phyloP scores from a whole-genome alignment of 2,888 invertebrate species.

The Lasius platythorax region DNA sequence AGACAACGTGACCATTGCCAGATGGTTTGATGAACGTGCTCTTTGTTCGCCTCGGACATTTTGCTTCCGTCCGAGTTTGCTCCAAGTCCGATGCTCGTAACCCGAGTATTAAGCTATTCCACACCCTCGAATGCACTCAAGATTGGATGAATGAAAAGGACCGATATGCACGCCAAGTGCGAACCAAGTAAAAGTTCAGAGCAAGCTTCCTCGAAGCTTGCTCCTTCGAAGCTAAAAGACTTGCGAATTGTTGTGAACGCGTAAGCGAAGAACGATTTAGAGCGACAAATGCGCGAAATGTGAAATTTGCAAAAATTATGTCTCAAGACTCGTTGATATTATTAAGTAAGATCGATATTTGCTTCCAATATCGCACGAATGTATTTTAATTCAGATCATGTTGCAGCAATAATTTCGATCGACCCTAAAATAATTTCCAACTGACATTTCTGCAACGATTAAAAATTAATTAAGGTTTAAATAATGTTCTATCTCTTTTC shows the following conservation, averaged over 20 bases:
- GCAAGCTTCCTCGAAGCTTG: neutral
- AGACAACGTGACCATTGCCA: slow-evolving; percentile 48
- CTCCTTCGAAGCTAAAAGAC: neutral
- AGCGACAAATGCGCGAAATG: slow-evolving; percentile 6
- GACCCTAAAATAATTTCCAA: neutral
- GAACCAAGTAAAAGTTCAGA: slow-evolving; percentile 6
- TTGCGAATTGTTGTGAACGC: neutral
- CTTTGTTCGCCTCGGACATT: slow-evolving; percentile 50
- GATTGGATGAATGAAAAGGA: slow-evolving; percentile 26
- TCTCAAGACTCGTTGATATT: neutral
- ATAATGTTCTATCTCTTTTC: slow-evolving; percentile 18
- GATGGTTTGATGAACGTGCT: slow-evolving; percentile 51
- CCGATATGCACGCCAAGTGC: neutral
- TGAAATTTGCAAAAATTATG: neutral
- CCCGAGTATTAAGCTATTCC: slow-evolving; percentile 46
- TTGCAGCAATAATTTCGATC: neutral
- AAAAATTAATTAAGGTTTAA: slow-evolving; percentile 30
- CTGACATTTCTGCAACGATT: neutral
- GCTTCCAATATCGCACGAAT: neutral
- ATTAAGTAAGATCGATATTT: neutral
- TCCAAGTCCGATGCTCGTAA: slow-evolving; percentile 35
- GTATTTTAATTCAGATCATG: neutral
- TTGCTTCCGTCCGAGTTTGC: slow-evolving; percentile 23
- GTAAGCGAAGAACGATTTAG: neutral
- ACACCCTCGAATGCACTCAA: slow-evolving; percentile 26